Conservation (phyloP, 2,113 vertebrate genomes). For the Vimba vimba region DNA sequence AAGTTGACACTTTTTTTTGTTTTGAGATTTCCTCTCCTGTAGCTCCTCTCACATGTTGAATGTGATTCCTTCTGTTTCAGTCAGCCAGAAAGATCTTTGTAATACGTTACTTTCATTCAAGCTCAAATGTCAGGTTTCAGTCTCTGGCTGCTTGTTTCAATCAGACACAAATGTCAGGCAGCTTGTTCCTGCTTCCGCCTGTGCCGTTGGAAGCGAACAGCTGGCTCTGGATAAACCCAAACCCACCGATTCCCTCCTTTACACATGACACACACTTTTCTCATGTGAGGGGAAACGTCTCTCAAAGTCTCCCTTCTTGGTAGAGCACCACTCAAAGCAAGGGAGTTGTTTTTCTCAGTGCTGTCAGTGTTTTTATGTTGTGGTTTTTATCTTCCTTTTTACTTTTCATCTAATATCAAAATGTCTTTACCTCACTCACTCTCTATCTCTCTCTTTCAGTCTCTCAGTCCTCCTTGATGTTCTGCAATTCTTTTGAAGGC, state of each 20-base stretch:
- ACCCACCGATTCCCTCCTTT: neutral
- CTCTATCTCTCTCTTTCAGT: conserved; percentile 18
- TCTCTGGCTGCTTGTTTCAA: conserved; percentile 45
- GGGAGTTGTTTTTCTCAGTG: neutral
- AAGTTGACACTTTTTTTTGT: conserved; percentile 17
- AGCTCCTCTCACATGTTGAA: neutral
- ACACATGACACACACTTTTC: neutral
- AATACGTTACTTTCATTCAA: conserved; percentile 22
- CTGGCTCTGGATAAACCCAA: conserved; percentile 33
- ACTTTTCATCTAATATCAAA: neutral
- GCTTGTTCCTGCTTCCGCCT: conserved; percentile 23
- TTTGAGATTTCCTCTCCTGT: neutral
- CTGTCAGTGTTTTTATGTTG: neutral
- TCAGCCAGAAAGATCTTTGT: conserved; percentile 25
- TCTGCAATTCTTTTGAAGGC: conserved; percentile 28
- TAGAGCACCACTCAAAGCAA: conserved; percentile 15
- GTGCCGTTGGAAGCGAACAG: conserved; percentile 19
- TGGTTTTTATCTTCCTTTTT: neutral
- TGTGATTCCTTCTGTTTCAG: conserved; percentile 19
- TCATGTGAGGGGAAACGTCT: neutral
- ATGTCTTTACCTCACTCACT: conserved; percentile 21
- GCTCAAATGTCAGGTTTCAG: conserved; percentile 41
- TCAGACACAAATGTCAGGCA: conserved; percentile 42
- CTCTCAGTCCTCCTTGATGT: conserved; percentile 18
- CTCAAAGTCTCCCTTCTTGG: conserved; percentile 5